Conservation (phyloP, 2,888 invertebrate genomes). For the Heliothis peltigera region DNA sequence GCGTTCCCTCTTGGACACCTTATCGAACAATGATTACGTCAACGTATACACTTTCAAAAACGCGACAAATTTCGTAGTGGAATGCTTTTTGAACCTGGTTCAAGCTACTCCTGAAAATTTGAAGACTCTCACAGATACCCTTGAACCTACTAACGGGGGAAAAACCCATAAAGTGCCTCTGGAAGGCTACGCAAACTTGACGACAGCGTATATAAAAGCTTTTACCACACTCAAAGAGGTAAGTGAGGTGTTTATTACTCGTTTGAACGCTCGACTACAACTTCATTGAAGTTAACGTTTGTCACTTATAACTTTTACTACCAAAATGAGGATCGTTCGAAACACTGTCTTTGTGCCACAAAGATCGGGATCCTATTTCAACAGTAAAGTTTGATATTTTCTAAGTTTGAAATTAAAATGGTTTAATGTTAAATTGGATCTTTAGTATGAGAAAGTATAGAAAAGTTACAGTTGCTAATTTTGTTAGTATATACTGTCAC, state of each 20-base stretch:
- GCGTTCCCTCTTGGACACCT: conserved; percentile 96
- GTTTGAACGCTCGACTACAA: background rate
- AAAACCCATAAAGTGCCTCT: conserved; percentile 90
- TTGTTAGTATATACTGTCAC: no score
- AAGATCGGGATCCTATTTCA: background rate
- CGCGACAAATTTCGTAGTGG: conserved; percentile 92
- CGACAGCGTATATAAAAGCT: conserved; percentile 94
- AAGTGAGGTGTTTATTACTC: conserved; percentile 64
- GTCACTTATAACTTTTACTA: background rate
- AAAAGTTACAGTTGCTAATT: no score
- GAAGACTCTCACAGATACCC: conserved; percentile 92
- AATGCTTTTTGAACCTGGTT: conserved; percentile 96
- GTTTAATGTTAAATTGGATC: no score
- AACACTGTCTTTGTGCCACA: background rate
- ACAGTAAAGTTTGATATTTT: background rate
- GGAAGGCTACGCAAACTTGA: conserved; percentile 95
- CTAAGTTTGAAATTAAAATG: no score
- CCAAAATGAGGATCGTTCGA: background rate
- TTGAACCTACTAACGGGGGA: conserved; percentile 85
- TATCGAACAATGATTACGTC: conserved; percentile 99
- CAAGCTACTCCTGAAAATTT: conserved; percentile 97
- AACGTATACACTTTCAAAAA: conserved; percentile 96
- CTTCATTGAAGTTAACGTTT: background rate
- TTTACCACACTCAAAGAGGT: conserved; percentile 95
- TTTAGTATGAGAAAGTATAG: no score